Evolutionary conservation across 2,888 invertebrate genomes (phyloP).

Genomic region (Operophtera brumata): DNA sequence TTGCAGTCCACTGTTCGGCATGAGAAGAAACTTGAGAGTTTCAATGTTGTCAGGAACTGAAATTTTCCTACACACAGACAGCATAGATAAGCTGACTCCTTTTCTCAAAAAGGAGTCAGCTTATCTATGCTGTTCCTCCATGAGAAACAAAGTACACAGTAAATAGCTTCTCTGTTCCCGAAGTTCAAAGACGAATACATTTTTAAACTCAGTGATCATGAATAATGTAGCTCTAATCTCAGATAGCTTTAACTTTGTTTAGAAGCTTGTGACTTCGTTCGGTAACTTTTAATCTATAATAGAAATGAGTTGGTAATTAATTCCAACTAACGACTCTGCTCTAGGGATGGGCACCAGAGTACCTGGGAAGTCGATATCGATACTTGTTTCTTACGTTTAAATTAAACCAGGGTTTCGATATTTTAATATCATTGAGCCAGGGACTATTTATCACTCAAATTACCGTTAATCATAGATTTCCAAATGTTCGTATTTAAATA

Average conservation of each 20-base stretch:
- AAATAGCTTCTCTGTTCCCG: not conserved
- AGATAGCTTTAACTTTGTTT: conserved; percentile 13
- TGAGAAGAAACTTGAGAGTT: too few species aligned
- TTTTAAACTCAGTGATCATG: not conserved
- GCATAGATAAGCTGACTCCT: too few species aligned
- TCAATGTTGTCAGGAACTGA: too few species aligned
- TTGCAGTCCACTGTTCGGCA: too few species aligned
- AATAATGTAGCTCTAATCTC: not conserved
- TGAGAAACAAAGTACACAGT: too few species aligned
- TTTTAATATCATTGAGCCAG: too few species aligned
- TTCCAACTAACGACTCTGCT: conserved; percentile 18
- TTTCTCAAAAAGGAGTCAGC: too few species aligned
- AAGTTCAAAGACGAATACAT: not conserved
- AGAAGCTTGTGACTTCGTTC: not conserved
- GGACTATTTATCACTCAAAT: too few species aligned
- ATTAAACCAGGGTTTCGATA: not conserved
- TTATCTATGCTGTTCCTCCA: too few species aligned
- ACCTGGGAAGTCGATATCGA: conserved; percentile 8
- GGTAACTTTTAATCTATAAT: conserved; percentile 27
- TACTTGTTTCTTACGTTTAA: not conserved
- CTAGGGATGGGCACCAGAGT: conserved; percentile 2
- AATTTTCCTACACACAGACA: too few species aligned
- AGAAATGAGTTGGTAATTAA: conserved; percentile 28
- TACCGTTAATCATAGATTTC: too few species aligned
- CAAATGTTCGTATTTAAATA: too few species aligned